These are phyloP conservation scores for Heptranchias perlo DNA, from an alignment of 2,113 vertebrate species.

Conservation along the genomic window DNA sequence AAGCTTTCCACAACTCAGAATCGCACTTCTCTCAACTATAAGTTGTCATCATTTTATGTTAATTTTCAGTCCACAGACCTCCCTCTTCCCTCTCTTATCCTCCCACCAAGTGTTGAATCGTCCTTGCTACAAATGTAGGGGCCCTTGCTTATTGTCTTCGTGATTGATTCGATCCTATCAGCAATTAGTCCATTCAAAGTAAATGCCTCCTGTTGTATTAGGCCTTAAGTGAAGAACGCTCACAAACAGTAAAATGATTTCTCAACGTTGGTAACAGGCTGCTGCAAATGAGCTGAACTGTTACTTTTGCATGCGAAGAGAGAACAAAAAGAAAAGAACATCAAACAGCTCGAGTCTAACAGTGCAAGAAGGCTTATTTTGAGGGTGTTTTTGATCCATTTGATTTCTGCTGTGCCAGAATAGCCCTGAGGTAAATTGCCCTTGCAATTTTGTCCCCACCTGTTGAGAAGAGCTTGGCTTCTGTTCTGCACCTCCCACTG, in stretches of 20 bases:
- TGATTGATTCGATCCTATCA: background rate
- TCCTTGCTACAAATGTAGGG: background rate
- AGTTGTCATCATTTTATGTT: background rate
- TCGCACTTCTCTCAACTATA: background rate
- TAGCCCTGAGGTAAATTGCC: background rate
- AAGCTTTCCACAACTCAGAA: background rate
- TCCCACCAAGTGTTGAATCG: background rate
- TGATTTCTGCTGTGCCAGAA: background rate
- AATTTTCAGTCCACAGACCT: background rate
- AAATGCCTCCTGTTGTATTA: background rate
- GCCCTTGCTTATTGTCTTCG: background rate
- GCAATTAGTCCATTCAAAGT: background rate
- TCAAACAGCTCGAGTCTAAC: too few species aligned
- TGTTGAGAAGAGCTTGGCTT: background rate
- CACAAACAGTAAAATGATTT: background rate
- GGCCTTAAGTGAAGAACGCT: background rate
- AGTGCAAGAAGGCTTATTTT: background rate
- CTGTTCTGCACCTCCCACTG: background rate
- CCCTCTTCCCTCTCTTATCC: background rate
- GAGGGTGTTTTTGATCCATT: background rate
- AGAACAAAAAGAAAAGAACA: background rate
- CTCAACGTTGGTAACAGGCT: background rate
- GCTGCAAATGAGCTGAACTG: background rate
- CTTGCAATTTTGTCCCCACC: background rate
- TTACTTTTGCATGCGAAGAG: background rate